Base-by-base conservation (phyloP, 2,888 invertebrate genomes). In the Chloroclysta siterata region DNA sequence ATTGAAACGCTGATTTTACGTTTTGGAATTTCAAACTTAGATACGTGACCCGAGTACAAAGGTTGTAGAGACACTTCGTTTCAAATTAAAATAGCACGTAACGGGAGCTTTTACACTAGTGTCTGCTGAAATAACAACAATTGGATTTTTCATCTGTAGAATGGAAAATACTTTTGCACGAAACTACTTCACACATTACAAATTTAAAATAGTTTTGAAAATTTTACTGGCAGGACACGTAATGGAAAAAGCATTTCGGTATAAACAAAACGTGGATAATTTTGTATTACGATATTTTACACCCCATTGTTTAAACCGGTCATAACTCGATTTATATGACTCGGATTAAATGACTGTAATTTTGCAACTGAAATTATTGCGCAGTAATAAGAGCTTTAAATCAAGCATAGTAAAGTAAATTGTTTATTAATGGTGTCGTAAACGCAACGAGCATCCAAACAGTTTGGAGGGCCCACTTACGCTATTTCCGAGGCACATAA, bases 1-100 rank as follows among this genome's bases (percentile, higher is more conserved):
- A 86, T 85, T 84, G 84, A 82, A 78, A 83, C 78, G 83, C 85
- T 84, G 85, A 88, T 85, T 88, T 87, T 82, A 83, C 87, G 81
- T 87, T 88, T 88, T 87, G 76, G 78, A 86, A 84, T 85, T 84
- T 89, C 79, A 84, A 84, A 87, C 83, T 83, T 79, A 77, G 75
- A 76, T 82, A 87, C 88, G 87, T 89, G 88, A 85, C 82, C 80
- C 66, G 85, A 72, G 76, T 80, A 79, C 77, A 75, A 82, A 84
- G 74, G 75, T 80, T 81, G 81, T 71, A 72, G 74, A 80, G 78
- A 79, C 78, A 81, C 79, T 79, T 81, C 78, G 76, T 82, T 79
- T 80, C 74, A 80, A 80, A 81, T 83, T 80, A 81, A 79, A 81
- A 79, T 74, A 79, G 74, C 72, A 75, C 66, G 69, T 72, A 68